Evolutionary conservation across 1,140 invertebrate genomes (phyloP).

Genomic region (Drosophila triauraria): DNA sequence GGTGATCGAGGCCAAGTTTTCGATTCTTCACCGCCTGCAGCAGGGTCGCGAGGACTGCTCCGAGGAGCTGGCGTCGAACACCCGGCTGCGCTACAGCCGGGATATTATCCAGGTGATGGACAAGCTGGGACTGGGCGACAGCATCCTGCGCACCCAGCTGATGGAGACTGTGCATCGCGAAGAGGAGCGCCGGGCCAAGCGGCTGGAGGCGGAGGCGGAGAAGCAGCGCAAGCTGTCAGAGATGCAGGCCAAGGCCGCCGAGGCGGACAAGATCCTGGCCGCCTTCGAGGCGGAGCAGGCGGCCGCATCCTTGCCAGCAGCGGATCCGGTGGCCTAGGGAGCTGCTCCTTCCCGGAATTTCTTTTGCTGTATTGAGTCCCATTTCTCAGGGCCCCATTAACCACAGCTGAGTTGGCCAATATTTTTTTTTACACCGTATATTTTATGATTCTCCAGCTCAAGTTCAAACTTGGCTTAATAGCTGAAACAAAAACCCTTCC

Average conservation of each 20-base stretch:
- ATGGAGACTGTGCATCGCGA: conserved; percentile 53
- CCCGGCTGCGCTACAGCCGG: conserved; percentile 72
- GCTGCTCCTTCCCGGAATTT: neutral
- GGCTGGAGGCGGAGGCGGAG: conserved; percentile 55
- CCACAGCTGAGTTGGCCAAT: conserved; percentile 9
- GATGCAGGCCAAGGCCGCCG: conserved; percentile 61
- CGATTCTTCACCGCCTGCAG: conserved; percentile 62
- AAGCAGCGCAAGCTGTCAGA: conserved; percentile 62
- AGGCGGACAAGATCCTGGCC: conserved; percentile 64
- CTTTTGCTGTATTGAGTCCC: neutral
- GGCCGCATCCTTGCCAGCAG: conserved; percentile 5
- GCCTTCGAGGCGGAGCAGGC: conserved; percentile 33
- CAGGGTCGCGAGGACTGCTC: conserved; percentile 71
- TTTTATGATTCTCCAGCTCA: neutral
- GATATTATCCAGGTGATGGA: conserved; percentile 85
- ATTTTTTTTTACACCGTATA: neutral
- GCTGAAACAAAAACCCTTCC: too few relatives aligned
- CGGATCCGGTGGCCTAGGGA: conserved; percentile 41
- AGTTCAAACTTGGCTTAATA: neutral
- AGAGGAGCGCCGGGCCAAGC: conserved; percentile 68
- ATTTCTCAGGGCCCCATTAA: neutral
- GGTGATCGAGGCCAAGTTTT: conserved; percentile 80
- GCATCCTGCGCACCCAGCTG: conserved; percentile 75
- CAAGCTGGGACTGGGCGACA: conserved; percentile 80
- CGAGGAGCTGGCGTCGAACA: conserved; percentile 68